Evolutionary conservation across 2,888 invertebrate genomes (phyloP), one percentile per base, ranked within the genome.

Genomic region (Agrypnus murinus): DNA sequence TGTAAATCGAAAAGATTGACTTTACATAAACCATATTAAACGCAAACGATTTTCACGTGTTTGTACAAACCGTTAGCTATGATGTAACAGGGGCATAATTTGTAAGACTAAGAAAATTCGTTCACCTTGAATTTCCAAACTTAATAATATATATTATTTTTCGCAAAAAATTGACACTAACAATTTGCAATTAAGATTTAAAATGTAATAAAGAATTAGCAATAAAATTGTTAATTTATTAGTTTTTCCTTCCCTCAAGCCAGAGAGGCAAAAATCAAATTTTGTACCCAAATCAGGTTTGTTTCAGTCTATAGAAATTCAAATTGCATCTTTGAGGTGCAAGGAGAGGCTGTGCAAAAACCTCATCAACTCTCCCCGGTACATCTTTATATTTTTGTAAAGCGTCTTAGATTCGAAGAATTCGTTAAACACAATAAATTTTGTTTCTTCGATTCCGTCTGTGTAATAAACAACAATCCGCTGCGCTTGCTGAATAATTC

Each of bases 401-500:
- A 66, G 12, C 71, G 50, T 55, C 63, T 65, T 60, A 72, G 46
- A 69, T 72, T 72, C 72, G 57, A 38, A 55, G 72, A 69, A 72
- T 71, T 64, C 65, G 70, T 70, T 70, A 71, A 67, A 71, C 71
- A 71, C 68, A 67, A 71, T 71, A 68, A 71, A 71, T 71, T 71
- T 68, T 48, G 68, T 65, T 71, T 71, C 67, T 67, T 69, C 69
- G 72, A 65, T 25, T 69, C 60, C 40, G 72, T 69, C 69, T 65
- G 53, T 73, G 67, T 67, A 73, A 73, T 73, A 73, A 73, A 73
- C 73, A 71, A 71, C 71, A 70, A 65, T 66, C 70, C 70, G 59
- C 57, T 70, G 70, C 65, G 73, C 67, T 70, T 74, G 66, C 75
- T 77, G 77, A 77, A 77, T 77, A 77, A 77, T 77, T 77, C 77